Base-by-base conservation (phyloP, 92 coral and sea anemone genomes). In the Heteractis magnifica region DNA sequence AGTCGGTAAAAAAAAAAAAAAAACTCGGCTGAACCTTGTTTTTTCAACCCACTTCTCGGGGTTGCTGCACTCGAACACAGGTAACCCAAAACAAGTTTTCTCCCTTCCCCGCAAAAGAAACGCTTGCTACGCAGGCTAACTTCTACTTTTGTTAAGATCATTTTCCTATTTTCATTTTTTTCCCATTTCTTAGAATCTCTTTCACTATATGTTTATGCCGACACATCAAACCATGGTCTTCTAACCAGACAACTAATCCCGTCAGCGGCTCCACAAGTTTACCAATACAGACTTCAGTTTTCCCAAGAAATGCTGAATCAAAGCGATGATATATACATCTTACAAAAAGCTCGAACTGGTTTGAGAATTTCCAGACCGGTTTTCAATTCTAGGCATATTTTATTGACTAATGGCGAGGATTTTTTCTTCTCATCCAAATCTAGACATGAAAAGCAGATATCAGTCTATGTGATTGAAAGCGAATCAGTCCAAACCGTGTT, bases 351-450 rank as follows among this genome's bases (percentile, higher is more conserved):
- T 14, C 15, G 20, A 20, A 73, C 4, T 18, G 85, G 79, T 15
- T 9, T 71, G 12, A 34, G 41, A 13, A 44, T 82, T 10, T 23
- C 21, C 9, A 77, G 49, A 72, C 19, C 41, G 26, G 78, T 5
- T 6, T 49, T 49, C 50, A 21, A 50, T 26, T 50, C 78, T 16
- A 10, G 20, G 49, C 64, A 10, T 13, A 12, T 59, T 50, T 41
- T 80, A 18, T n/a, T 58, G 13, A 10, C 13, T n/a, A 10, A 68
- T 16, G 74, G 74, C 23, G 21, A 14, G 85, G 85, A 82, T 56
- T 82, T 82, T 34, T 82, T 82, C 79, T 72, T 82, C 52, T 71
- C 85, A 16, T 64, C 71, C 21, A 13, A 13, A 59, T 18, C 10
- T 3, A 4, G 52, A 12, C 53, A 26, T 11, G n/a, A 49, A 10